Conservation (phyloP, 2,797 vertebrate genomes). For the Platalea minor region DNA sequence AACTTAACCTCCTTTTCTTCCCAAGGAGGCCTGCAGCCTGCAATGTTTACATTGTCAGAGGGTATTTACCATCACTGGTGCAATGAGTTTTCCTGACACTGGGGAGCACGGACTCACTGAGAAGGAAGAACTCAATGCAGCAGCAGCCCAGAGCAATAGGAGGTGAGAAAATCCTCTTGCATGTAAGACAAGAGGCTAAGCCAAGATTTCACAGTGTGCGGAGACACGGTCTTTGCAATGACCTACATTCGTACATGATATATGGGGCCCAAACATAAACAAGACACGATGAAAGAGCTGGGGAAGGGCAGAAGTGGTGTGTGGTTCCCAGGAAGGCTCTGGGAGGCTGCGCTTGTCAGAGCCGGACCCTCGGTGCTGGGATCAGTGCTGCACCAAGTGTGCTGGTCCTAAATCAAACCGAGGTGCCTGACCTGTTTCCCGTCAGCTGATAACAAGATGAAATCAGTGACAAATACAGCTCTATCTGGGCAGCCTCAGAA, state of each 20-base stretch:
- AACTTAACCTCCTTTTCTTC: not conserved
- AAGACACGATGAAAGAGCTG: not conserved
- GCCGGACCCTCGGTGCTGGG: not conserved
- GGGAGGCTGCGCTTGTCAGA: accelerated
- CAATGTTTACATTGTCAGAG: not conserved
- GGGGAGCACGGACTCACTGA: not conserved
- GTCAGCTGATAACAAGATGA: not conserved
- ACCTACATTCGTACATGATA: not conserved
- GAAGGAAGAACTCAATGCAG: not conserved
- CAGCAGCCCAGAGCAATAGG: not conserved
- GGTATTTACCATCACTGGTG: not conserved
- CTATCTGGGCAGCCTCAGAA: not conserved
- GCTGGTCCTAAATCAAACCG: not conserved
- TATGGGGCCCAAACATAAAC: not conserved
- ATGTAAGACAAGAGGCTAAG: not conserved
- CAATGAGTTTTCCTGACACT: not conserved
- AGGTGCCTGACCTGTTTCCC: not conserved
- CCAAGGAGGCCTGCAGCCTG: not conserved
- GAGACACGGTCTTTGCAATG: not conserved
- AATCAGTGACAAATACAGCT: not conserved
- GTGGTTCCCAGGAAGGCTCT: not conserved
- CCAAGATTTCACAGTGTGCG: not conserved
- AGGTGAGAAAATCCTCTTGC: constrained; percentile 36
- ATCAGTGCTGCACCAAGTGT: not conserved
- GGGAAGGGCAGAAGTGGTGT: not conserved